Percentiles rank a stretch among this genome's conserved stretches.
These are phyloP conservation scores for Drosophila tripunctata DNA, from an alignment of 2,888 invertebrate species.

Conservation along the genomic window DNA sequence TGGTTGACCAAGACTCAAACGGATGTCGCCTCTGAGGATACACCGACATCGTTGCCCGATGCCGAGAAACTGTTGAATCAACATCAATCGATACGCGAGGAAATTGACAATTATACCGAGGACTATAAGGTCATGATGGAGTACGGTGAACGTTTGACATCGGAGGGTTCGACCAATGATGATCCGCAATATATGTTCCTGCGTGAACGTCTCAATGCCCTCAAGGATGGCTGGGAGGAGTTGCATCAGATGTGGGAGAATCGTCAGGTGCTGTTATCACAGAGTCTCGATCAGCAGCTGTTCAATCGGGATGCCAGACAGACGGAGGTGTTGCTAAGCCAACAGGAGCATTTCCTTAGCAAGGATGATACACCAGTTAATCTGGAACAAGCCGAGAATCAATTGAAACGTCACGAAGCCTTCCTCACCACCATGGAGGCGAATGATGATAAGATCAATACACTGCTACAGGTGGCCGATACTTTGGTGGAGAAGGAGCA, in stretches of 20 bases:
- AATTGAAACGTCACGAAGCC: constrained; percentile 98
- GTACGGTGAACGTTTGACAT: constrained; percentile 97
- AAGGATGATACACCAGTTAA: constrained; percentile 98
- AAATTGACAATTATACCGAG: constrained; percentile 99
- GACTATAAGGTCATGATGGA: constrained; percentile 99
- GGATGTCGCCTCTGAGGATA: constrained; percentile 99
- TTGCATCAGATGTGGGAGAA: constrained; percentile 99
- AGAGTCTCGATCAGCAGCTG: constrained; percentile 97
- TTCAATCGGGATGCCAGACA: constrained; percentile 98
- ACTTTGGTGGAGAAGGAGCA: constrained; percentile 96
- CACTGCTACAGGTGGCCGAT: constrained; percentile 96
- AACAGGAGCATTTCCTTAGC: constrained; percentile 98
- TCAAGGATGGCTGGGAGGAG: constrained; percentile 99
- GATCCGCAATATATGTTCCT: constrained; percentile 99
- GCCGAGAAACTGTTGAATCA: constrained; percentile 98
- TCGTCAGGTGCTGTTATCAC: constrained; percentile 95
- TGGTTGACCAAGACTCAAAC: constrained; percentile 99
- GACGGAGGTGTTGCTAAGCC: constrained; percentile 97
- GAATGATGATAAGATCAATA: constrained; percentile 99
- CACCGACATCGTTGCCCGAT: constrained; percentile 95
- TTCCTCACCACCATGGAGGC: constrained; percentile 99
- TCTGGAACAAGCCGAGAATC: constrained; percentile 98
- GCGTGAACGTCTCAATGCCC: constrained; percentile 97
- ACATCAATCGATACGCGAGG: constrained; percentile 99
- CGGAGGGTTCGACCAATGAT: constrained; percentile 93